phyloP scores from a whole-genome alignment of 2,888 invertebrate genomes.

The Tachina fera region DNA sequence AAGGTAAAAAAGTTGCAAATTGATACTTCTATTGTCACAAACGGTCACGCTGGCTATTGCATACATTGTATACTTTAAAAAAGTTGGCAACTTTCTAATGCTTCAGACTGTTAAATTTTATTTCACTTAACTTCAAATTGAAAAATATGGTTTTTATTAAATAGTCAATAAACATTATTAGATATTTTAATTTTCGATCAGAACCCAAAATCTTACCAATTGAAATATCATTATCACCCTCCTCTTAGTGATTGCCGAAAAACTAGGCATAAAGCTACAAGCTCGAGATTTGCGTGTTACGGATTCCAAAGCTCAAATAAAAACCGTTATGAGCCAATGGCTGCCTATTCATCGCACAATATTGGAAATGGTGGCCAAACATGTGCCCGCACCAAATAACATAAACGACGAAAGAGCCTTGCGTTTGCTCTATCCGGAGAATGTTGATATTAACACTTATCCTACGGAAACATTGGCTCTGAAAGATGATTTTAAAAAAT shows the following conservation, averaged over 20 bases:
- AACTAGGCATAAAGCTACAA: conserved; percentile 89
- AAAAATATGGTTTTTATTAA: too few relatives aligned
- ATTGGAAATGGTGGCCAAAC: conserved; percentile 90
- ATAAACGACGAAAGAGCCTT: conserved; percentile 91
- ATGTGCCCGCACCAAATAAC: conserved; percentile 92
- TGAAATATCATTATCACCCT: background rate
- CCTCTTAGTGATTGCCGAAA: conserved; percentile 85
- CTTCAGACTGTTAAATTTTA: conserved; percentile 3
- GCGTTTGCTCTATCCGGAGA: conserved; percentile 90
- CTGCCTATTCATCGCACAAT: conserved; percentile 92
- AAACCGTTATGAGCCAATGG: conserved; percentile 94
- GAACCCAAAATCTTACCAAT: background rate
- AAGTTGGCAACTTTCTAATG: too few relatives aligned
- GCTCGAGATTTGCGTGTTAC: conserved; percentile 90
- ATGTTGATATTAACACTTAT: conserved; percentile 87
- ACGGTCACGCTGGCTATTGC: too few relatives aligned
- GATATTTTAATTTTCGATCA: too few relatives aligned
- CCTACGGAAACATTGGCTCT: conserved; percentile 88
- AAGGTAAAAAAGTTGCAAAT: too few relatives aligned
- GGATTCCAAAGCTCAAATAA: conserved; percentile 90
- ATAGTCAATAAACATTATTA: too few relatives aligned
- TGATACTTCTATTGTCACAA: too few relatives aligned
- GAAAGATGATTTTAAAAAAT: conserved; percentile 88
- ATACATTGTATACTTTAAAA: too few relatives aligned
- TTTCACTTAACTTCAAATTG: too few relatives aligned